Percentiles rank a stretch among this genome's conserved stretches.
Conservation (phyloP, 1,140 invertebrate genomes). For the Cardiocondyla obscurior region DNA sequence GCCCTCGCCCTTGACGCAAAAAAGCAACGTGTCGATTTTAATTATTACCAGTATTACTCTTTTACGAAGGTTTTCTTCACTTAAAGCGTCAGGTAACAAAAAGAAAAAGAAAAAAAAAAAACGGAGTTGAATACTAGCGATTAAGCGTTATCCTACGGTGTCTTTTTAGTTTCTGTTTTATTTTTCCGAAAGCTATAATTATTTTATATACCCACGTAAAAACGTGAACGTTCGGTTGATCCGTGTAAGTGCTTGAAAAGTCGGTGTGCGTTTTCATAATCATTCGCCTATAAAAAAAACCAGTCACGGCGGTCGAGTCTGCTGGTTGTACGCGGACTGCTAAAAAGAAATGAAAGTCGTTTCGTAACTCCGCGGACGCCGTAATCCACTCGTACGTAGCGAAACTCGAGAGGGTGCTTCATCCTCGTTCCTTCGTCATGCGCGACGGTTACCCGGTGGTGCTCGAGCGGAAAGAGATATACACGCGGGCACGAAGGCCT, state of each 20-base stretch:
- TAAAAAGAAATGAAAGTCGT: conserved; percentile 25
- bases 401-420: conserved; percentile 33
- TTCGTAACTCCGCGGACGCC: conserved; percentile 24
- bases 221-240: not conserved
- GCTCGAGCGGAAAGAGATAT: conserved; percentile 64
- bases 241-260: not conserved
- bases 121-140: not conserved
- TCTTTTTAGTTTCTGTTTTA: not conserved
- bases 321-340: conserved; percentile 27
- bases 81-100: not conserved
- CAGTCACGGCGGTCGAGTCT: conserved; percentile 27
- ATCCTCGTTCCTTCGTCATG: conserved; percentile 50
- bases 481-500: not conserved
- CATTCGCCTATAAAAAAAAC: conserved; percentile 19
- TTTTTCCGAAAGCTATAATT: not conserved
- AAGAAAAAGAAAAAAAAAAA: not conserved
- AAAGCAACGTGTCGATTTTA: not conserved
- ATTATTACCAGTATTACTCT: not conserved
- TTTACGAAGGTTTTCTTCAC: not conserved
- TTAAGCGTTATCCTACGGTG: not conserved
- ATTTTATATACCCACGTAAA: not conserved
- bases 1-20: not conserved
- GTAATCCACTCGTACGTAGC: conserved; percentile 54
- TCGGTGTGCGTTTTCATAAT: conserved; percentile 14
- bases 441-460: conserved; percentile 22